Evolutionary conservation across 53 echinoderm and acorn worm species (phyloP).

Genomic region (Patiria pectinifera): DNA sequence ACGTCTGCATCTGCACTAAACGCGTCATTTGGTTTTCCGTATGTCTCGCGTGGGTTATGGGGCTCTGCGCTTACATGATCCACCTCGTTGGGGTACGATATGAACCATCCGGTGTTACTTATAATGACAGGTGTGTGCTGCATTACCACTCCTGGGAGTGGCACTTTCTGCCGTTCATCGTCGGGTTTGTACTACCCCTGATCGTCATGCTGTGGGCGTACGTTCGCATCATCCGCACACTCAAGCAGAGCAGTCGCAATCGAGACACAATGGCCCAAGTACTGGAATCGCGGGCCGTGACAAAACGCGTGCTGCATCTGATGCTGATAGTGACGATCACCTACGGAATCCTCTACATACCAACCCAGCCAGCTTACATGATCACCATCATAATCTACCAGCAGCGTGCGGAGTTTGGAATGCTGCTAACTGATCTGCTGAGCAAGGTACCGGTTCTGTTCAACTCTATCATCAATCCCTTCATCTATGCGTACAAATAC

Average conservation of each 20-base stretch:
- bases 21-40: background rate
- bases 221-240: constrained; percentile 16
- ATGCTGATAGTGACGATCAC: constrained; percentile 33
- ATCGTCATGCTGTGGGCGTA: constrained; percentile 43
- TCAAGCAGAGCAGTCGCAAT: background rate
- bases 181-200: constrained; percentile 15
- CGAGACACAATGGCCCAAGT: background rate
- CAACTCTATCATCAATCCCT: constrained; percentile 91
- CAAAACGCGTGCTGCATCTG: constrained; percentile 6
- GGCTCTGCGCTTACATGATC: constrained; percentile 28
- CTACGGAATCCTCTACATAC: constrained; percentile 42
- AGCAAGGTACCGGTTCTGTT: constrained; percentile 54
- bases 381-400: background rate
- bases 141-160: constrained; percentile 5
- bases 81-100: constrained; percentile 26
- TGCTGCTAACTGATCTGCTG: background rate
- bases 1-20: constrained; percentile 16
- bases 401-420: background rate
- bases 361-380: constrained; percentile 54
- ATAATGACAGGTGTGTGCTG: background rate
- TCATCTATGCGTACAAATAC: constrained; percentile 97
- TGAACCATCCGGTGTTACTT: background rate
- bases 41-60: constrained; percentile 26
- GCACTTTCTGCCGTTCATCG: constrained; percentile 37
- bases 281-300: background rate